Evolutionary conservation across 1,140 invertebrate genomes (phyloP), one percentile per base, ranked within the genome.

Genomic region (Drosophila equinoxialis): DNA sequence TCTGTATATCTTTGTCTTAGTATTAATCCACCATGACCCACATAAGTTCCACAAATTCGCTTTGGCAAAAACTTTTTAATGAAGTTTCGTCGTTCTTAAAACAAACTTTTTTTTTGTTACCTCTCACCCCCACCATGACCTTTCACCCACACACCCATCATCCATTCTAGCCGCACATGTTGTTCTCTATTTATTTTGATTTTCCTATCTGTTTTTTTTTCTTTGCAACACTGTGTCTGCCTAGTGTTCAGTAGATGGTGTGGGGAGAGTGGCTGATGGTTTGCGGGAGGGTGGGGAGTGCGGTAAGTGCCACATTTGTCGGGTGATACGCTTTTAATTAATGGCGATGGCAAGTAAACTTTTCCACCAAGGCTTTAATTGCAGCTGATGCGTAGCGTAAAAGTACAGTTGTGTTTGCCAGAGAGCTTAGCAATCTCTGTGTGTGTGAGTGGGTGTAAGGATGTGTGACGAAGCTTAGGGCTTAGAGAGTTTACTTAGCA

Each of bases 281-380:
- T 30, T 30, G 30, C 30, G 5, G 30, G 26, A 6, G 48, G 39
- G 23, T 7, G 42, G 17, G 64, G 55, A 65, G 39, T 65, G 66
- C 74, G 66, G 60, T 76, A 76, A 81, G 81, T 85, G 75, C 68
- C 82, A 62, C 69, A 79, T 82, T 82, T 79, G 77, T 67, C 66
- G 51, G 66, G 58, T 87, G 83, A 82, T 87, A 86, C 82, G 83
- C 71, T 87, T 86, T 86, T 86, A 86, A 86, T 86, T 87, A 86
- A 83, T 82, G 76, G 72, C 75, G 71, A 86, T 72, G 65, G 67
- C 68, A 39, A 78, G 48, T 58, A 78, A 87, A 87, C 67, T 87
- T 86, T 86, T 81, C 55, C 20, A 64, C 76, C 70, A 42, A 42
- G 59, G 65, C 67, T 80, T 80, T 80, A 79, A 80, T 83, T 79